phyloP scores from a whole-genome alignment of 2,113 vertebrate species.

The Cephalopholis sonnerati region DNA sequence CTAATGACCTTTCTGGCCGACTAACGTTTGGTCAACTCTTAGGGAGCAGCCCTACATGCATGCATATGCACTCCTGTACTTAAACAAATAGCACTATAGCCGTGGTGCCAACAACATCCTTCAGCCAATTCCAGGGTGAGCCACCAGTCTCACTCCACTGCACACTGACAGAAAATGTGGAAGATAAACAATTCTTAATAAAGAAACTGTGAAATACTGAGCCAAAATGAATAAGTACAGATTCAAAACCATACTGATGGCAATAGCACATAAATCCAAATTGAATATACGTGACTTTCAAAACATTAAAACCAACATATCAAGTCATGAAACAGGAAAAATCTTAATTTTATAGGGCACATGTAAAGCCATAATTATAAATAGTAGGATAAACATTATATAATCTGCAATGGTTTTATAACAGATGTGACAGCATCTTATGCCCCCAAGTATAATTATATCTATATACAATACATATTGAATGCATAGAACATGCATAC shows the following conservation, averaged over 20 bases:
- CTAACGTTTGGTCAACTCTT: no score
- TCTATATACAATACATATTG: neutral
- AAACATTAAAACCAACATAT: conserved; percentile 3
- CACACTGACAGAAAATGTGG: no score
- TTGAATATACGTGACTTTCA: neutral
- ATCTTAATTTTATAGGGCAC: neutral
- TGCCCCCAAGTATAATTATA: neutral
- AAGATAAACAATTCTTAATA: no score
- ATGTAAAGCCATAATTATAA: neutral
- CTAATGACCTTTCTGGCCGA: no score
- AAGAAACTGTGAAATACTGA: neutral
- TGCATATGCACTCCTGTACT: no score
- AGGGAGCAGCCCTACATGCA: no score
- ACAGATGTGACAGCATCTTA: neutral
- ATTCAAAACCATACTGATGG: neutral
- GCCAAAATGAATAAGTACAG: neutral
- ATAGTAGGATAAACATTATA: neutral
- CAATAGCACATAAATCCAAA: neutral
- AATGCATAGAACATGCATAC: conserved; percentile 8
- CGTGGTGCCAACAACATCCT: no score
- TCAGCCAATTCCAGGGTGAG: no score
- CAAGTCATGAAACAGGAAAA: neutral
- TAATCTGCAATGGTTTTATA: conserved; percentile 8
- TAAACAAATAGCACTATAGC: no score
- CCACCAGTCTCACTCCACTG: no score